phyloP scores from a whole-genome alignment of 2,888 invertebrate species.

The Bombylius major region DNA sequence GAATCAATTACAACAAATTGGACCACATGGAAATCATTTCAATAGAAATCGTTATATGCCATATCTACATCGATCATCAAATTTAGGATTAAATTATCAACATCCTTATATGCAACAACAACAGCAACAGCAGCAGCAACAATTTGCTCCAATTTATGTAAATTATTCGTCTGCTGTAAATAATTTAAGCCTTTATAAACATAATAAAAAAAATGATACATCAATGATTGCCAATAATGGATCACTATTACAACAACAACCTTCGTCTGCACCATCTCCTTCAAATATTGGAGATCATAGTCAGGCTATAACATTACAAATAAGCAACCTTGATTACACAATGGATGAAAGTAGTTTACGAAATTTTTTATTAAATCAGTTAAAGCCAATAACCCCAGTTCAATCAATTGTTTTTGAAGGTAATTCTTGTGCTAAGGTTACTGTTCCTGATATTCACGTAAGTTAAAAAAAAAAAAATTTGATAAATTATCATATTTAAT shows the following conservation, averaged over 20 bases:
- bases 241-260: neutral
- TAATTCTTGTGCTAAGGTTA: conserved; percentile 33
- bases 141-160: conserved; percentile 23
- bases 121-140: conserved; percentile 17
- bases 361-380: conserved; percentile 29
- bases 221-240: neutral
- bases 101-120: conserved; percentile 15
- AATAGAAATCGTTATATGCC: conserved; percentile 33
- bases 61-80: conserved; percentile 24
- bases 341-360: conserved; percentile 32
- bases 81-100: too few species aligned
- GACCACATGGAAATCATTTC: conserved; percentile 17
- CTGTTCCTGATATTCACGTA: conserved; percentile 35
- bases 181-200: neutral
- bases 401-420: conserved; percentile 33
- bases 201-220: neutral
- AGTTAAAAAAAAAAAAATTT: conserved; percentile 14
- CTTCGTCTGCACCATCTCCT: neutral
- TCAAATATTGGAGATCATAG: neutral
- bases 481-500: neutral
- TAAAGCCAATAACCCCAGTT: conserved; percentile 36
- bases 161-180: conserved; percentile 11
- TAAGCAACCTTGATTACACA: conserved; percentile 35
- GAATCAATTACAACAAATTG: neutral
- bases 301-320: conserved; percentile 28